Percentiles rank a stretch among this genome's conserved stretches.
Evolutionary conservation across 1,140 invertebrate genomes (phyloP).

Genomic region (Agrilus planipennis): DNA sequence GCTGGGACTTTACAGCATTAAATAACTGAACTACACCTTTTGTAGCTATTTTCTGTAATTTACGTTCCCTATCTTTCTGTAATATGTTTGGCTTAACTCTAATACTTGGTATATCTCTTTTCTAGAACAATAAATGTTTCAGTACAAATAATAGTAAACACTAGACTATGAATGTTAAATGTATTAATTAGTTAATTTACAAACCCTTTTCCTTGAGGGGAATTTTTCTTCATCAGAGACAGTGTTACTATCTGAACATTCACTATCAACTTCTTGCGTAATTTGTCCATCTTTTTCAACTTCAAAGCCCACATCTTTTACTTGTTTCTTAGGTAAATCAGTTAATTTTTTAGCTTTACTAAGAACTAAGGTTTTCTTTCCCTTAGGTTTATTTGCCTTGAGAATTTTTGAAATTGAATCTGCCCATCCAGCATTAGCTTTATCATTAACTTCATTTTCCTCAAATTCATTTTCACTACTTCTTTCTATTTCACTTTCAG

Average conservation of each 20-base stretch:
- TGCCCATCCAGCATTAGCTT: conserved; percentile 47
- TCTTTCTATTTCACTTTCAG: background rate
- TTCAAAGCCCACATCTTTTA: conserved; percentile 35
- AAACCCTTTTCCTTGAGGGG: conserved; percentile 35
- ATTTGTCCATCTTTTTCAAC: conserved; percentile 38
- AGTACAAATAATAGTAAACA: no score
- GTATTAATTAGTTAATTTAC: background rate
- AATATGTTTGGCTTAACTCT: conserved; percentile 61
- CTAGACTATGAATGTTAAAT: background rate
- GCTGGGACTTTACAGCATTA: conserved; percentile 78
- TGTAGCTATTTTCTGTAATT: conserved; percentile 71
- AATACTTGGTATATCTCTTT: conserved; percentile 49
- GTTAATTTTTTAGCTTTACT: conserved; percentile 60
- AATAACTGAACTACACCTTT: conserved; percentile 87
- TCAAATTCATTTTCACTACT: conserved; percentile 6
- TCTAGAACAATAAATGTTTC: conserved; percentile 36
- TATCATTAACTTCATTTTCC: conserved; percentile 14
- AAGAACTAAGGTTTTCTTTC: conserved; percentile 59
- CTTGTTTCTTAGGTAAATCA: conserved; percentile 39
- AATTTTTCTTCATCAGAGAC: conserved; percentile 22
- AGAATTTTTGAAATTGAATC: conserved; percentile 64
- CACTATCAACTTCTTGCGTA: conserved; percentile 33
- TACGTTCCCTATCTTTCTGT: conserved; percentile 60
- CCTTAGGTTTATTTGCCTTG: conserved; percentile 57
- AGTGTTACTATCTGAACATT: conserved; percentile 18